A percentile compares a stretch with the other conserved stretches of the same genome.
phyloP scores from a whole-genome alignment of 2,888 invertebrate species.

The Pasiphila rectangulata region DNA sequence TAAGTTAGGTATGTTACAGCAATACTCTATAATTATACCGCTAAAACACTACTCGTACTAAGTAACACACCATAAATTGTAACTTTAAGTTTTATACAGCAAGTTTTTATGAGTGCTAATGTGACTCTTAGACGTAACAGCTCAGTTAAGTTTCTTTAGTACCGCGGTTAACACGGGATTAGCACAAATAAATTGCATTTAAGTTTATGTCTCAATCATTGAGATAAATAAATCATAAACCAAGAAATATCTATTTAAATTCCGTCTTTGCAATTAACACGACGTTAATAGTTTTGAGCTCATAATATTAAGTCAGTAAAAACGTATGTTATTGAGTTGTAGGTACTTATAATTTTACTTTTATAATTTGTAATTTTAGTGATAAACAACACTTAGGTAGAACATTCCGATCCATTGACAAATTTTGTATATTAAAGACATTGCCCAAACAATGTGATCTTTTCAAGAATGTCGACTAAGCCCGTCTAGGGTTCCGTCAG shows the following conservation, averaged over 20 bases:
- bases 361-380: too few relatives aligned
- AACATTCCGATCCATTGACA: too few relatives aligned
- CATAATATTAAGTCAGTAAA: too few relatives aligned
- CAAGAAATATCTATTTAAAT: constrained; percentile 17
- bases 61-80: constrained; percentile 17
- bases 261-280: constrained; percentile 1
- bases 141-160: constrained; percentile 19
- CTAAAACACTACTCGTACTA: background rate
- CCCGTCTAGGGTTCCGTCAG: too few relatives aligned
- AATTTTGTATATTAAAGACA: too few relatives aligned
- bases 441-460: too few relatives aligned
- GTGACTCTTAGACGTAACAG: constrained; percentile 23
- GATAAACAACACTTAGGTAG: too few relatives aligned
- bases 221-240: constrained; percentile 28
- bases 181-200: constrained; percentile 18
- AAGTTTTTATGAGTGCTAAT: constrained; percentile 26
- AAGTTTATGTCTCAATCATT: constrained; percentile 34
- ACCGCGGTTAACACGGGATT: constrained; percentile 3
- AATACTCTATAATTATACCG: background rate
- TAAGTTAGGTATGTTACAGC: too few relatives aligned
- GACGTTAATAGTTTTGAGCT: too few relatives aligned
- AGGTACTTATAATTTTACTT: too few relatives aligned
- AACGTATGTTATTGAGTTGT: too few relatives aligned
- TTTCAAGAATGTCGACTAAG: too few relatives aligned
- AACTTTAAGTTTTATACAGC: constrained; percentile 23